Evolutionary conservation across 2,113 vertebrate species (phyloP), one percentile per base, ranked within the genome.

Genomic region (Cettia cetti): DNA sequence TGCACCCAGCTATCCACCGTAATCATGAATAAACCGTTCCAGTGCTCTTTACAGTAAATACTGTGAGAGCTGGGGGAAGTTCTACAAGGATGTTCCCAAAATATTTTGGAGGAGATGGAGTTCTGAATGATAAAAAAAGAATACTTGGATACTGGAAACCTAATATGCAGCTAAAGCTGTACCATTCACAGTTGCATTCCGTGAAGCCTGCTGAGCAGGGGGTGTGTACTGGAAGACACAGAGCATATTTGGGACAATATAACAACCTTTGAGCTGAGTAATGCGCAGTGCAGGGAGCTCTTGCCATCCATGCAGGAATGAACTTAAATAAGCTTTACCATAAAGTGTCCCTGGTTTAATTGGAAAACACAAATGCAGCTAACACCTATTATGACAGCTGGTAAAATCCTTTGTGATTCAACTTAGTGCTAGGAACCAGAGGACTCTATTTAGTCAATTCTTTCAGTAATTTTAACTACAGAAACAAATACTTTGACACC

Each of bases 21-120:
- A 89, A 96, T 92, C 15, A 70, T 45, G 49, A 93, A 93, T 89
- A 92, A 95, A 94, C 88, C 4, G 14, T 83, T 86, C 77, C 89
- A 84, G 35, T 30, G 37, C 57, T 76, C 86, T 75, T 93, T 82
- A 65, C 76, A 93, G 93, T 94, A 68, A 90, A 37, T 85, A 90
- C 80, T 81, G 49, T 77, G 57, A 69, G 68, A 90, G 56, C 68
- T 85, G 71, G 86, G 90, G 56, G 59, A 91, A 88, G 24, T 83
- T 95, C 90, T 94, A 92, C 79, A 93, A 86, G 80, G 93, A 83
- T 96, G 86, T 95, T 96, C 82, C 68, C 74, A 31, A 96, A 95
- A 94, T 97, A 90, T 94, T 93, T 90, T 86, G 40, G 45, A 74
- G 88, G 81, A 91, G 63, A 59, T 94, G 84, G 42, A 92, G 68